Base-by-base conservation (phyloP, 2,113 vertebrate genomes). In the Nannospalax galili region DNA sequence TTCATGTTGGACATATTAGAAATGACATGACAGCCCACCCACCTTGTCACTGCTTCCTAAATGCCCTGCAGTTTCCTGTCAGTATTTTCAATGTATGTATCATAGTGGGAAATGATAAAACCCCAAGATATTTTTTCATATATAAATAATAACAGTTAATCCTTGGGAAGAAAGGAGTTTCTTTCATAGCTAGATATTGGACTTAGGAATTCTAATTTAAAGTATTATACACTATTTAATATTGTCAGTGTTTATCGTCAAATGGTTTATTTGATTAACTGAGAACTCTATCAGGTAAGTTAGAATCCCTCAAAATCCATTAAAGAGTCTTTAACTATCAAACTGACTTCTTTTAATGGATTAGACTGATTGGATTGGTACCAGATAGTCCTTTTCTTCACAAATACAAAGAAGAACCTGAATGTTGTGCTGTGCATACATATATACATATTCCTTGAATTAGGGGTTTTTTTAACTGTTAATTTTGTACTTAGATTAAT, bases 1-100 rank as follows among this genome's bases (percentile, higher is more conserved):
- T 93, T 96, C 92, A 95, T 35, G 11, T 93, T 91, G 45, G 65
- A 45, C 87, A 64, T 94, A 89, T 92, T 95, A 93, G 87, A 94
- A 84, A 96, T 86, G 96, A 92, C 52, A 84, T 15, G 72, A 82
- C 56, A 92, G 91, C 89, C 96, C 96, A 97, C 95, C 96, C 91
- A 95, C 74, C 32, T 95, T 70, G 91, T 89, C 64, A 91, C 75
- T 90, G 32, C 45, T 93, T 91, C 85, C 60, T 91, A 95, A 91
- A 75, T 82, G 17, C 67, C 70, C 52, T 79, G 20, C 19, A 45
- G 77, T 84, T 93, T 70, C 35, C 15, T 93, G 28, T 60, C 72
- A 85, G 88, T 79, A 92, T 92, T 79, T 82, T 81, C 69, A 96
- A 91, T 12, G 1, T 48, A 19, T 64, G 32, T 32, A 72, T 78